Percentiles rank a stretch among this genome's conserved stretches.
phyloP scores from a whole-genome alignment of 2,888 invertebrate species.

The Beris morrisii region DNA sequence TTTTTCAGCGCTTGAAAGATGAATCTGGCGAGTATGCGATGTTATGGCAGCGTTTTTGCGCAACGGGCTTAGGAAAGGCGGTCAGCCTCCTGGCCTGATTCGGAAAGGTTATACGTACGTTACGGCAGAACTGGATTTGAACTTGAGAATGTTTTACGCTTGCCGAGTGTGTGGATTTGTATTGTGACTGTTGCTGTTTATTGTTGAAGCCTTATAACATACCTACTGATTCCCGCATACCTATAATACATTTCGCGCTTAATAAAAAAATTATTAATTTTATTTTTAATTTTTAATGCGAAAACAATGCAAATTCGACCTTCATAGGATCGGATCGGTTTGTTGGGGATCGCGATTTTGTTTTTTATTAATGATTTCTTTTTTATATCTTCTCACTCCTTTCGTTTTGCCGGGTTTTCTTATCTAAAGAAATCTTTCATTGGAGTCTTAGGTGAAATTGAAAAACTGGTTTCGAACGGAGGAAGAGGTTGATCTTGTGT shows the following conservation, averaged over 20 bases:
- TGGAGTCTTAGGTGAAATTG: slow-evolving; percentile 19
- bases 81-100: slow-evolving; percentile 31
- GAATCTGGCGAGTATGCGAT: slow-evolving; percentile 1
- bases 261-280: slow-evolving; percentile 23
- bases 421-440: not conserved
- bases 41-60: slow-evolving; percentile 16
- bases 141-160: slow-evolving; percentile 11
- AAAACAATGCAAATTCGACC: slow-evolving; percentile 30
- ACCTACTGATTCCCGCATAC: not conserved
- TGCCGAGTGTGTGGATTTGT: too few relatives aligned
- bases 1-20: slow-evolving; percentile 26
- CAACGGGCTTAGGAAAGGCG: slow-evolving; percentile 18
- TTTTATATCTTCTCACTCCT: too few relatives aligned
- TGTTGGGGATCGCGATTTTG: not conserved
- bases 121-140: slow-evolving; percentile 26
- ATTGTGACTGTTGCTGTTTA: too few relatives aligned
- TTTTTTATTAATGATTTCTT: not conserved
- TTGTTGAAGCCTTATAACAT: too few relatives aligned
- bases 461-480: slow-evolving; percentile 13
- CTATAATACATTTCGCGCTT: slow-evolving; percentile 11
- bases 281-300: slow-evolving; percentile 17
- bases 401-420: not conserved
- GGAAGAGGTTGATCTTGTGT: too few relatives aligned
- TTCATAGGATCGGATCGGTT: slow-evolving; percentile 13
- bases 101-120: slow-evolving; percentile 14